Evolutionary conservation across 2,113 vertebrate genomes (phyloP).

Genomic region (Spilogale gracilis): DNA sequence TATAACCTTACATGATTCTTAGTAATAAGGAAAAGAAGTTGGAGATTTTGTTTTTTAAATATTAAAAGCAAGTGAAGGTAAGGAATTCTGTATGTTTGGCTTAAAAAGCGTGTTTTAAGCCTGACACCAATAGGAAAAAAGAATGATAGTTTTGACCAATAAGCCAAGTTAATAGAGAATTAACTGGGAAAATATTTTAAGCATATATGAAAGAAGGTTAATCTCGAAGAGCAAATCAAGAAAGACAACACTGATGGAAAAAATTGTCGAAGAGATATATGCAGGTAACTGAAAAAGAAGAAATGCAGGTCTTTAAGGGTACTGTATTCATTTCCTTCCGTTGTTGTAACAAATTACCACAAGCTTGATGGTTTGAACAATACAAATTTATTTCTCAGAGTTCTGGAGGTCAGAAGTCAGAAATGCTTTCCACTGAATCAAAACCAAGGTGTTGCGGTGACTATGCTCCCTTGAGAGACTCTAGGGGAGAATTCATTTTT

Average conservation of each 20-base stretch:
- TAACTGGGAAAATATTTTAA: not conserved
- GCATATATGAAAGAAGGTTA: not conserved
- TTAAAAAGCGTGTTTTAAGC: constrained; percentile 9
- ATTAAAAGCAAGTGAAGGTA: not conserved
- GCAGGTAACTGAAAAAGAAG: not conserved
- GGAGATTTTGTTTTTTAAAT: not conserved
- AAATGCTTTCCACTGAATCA: not conserved
- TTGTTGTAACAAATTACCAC: not conserved
- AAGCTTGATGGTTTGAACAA: not conserved
- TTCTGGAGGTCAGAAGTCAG: not conserved
- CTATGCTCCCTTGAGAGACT: not conserved
- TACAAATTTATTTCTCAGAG: not conserved
- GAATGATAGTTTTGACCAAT: not conserved
- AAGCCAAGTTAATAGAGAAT: constrained; percentile 9
- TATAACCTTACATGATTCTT: not conserved
- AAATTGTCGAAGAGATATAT: not conserved
- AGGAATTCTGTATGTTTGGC: not conserved
- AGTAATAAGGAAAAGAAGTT: not conserved
- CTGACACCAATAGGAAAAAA: not conserved
- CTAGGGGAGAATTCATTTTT: not conserved
- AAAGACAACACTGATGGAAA: not conserved
- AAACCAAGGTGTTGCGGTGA: not conserved
- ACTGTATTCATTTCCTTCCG: not conserved
- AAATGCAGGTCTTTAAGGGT: not conserved
- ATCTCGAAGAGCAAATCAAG: not conserved